Percentiles rank a stretch among this genome's conserved stretches.
Conservation (phyloP, 1,140 invertebrate genomes). For the Tetramorium simillimum region DNA sequence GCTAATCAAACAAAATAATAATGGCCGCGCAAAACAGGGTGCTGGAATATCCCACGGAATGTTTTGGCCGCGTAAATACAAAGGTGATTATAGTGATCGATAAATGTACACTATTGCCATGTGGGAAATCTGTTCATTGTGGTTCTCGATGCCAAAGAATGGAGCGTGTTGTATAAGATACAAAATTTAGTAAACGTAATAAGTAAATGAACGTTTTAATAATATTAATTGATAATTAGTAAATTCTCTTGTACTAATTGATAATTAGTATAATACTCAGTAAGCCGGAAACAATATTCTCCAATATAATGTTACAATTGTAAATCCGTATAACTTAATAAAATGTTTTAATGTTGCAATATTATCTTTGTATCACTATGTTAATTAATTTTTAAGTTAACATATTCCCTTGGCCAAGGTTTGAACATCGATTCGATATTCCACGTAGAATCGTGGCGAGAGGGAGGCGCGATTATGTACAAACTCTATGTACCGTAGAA, state of each 20-base stretch:
- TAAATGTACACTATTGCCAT: neutral
- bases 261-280: neutral
- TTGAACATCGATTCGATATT: slow-evolving; percentile 40
- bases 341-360: neutral
- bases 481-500: slow-evolving; percentile 42
- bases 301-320: neutral
- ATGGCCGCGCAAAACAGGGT: slow-evolving; percentile 44
- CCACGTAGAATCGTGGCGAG: neutral
- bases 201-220: neutral
- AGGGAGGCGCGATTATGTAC: slow-evolving; percentile 27
- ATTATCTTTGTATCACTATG: neutral
- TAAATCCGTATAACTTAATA: neutral
- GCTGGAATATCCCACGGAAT: slow-evolving; percentile 31
- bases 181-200: neutral
- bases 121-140: neutral
- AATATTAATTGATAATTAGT: neutral
- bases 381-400: slow-evolving; percentile 50
- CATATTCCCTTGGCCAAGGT: neutral
- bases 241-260: too few species aligned
- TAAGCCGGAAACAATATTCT: neutral
- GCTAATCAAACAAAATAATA: slow-evolving; percentile 64
- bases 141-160: neutral
- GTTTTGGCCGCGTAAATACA: slow-evolving; percentile 30
- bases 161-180: too few species aligned
- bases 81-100: slow-evolving; percentile 24